Conservation (phyloP, 2,797 vertebrate genomes). For the Schizopygopsis pylzovi region DNA sequence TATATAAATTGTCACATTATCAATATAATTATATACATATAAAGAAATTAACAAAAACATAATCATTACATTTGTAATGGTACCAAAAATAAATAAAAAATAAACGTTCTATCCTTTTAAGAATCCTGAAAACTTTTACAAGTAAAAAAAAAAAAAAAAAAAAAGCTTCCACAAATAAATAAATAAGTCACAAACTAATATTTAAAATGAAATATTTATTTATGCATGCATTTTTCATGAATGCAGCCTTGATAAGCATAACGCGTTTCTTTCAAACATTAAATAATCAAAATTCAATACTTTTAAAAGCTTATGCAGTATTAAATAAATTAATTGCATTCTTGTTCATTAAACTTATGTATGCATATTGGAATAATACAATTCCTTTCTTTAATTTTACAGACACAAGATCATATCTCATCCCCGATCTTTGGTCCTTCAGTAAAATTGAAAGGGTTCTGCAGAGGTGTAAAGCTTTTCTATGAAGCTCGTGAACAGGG, state of each 20-base stretch:
- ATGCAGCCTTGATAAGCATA: not conserved
- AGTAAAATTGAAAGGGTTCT: not conserved
- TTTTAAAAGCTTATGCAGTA: not conserved
- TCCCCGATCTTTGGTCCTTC: constrained; percentile 33
- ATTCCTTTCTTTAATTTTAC: constrained; percentile 65
- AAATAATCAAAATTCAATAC: not conserved
- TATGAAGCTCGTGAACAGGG: not conserved
- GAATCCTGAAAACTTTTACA: too few relatives aligned
- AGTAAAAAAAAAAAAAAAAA: too few relatives aligned
- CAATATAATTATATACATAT: not conserved
- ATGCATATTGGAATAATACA: constrained; percentile 55
- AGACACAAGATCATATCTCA: constrained; percentile 68
- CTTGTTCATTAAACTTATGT: constrained; percentile 56
- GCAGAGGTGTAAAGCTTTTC: constrained; percentile 13
- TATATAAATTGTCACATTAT: not conserved
- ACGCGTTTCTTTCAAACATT: not conserved
- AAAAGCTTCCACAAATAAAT: not conserved
- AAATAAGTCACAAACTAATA: not conserved
- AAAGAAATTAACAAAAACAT: not conserved
- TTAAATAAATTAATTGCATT: not conserved
- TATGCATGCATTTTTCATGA: not conserved
- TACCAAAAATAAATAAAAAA: too few relatives aligned
- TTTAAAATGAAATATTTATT: not conserved
- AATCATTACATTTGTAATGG: not conserved
- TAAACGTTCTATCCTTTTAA: too few relatives aligned